Evolutionary conservation across 2,113 vertebrate genomes (phyloP).

Genomic region (Alces alces): DNA sequence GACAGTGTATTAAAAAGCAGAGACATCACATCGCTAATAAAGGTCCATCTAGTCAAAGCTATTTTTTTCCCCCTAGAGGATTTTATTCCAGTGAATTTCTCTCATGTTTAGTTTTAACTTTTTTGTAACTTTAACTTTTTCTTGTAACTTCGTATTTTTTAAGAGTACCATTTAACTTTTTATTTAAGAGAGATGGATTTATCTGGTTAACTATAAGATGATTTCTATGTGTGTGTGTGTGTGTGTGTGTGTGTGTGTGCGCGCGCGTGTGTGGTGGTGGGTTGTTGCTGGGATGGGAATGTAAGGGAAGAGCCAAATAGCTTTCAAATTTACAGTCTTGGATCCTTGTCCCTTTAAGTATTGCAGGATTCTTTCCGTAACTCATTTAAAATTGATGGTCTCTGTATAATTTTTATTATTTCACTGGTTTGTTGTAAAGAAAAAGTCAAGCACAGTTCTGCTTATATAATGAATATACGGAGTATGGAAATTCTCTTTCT

Average conservation of each 20-base stretch:
- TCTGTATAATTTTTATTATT: background rate
- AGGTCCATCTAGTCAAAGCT: background rate
- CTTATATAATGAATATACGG: background rate
- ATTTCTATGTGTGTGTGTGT: background rate
- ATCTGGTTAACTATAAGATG: background rate
- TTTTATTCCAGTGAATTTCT: background rate
- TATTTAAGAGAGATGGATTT: background rate
- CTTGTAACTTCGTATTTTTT: background rate
- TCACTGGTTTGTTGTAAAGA: background rate
- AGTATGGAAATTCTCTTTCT: background rate
- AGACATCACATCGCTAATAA: background rate
- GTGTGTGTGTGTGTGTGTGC: background rate
- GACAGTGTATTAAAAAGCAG: background rate
- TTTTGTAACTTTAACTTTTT: background rate
- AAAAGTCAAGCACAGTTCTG: background rate
- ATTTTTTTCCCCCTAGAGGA: background rate
- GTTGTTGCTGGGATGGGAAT: background rate
- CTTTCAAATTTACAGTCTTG: background rate
- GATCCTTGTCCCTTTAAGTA: background rate
- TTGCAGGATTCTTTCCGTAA: background rate
- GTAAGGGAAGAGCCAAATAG: background rate
- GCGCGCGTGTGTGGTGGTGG: background rate
- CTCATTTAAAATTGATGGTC: background rate
- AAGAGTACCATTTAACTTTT: background rate
- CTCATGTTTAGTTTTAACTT: background rate